Conservation (phyloP, 2,113 vertebrate species). For the Anhinga anhinga region DNA sequence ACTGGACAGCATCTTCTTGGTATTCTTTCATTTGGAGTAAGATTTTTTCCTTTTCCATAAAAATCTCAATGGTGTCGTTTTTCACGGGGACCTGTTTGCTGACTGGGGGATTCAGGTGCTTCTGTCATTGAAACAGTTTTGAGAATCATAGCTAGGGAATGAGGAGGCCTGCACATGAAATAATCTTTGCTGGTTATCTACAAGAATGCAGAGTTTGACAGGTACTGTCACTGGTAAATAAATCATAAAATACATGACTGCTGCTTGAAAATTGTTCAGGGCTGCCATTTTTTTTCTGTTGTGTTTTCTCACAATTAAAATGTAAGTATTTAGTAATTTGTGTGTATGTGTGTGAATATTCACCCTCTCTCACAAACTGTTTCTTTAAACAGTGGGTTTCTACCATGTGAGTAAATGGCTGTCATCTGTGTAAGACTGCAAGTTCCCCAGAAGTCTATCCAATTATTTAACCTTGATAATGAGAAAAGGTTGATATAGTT, state of each 20-base stretch:
- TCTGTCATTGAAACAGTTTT: neutral
- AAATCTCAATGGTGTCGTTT: fast-evolving
- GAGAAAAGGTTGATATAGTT: slow-evolving; percentile 46
- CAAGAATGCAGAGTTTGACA: neutral
- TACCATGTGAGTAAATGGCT: neutral
- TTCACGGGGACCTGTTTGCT: neutral
- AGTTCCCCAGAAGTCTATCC: slow-evolving; percentile 20
- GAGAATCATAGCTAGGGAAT: neutral
- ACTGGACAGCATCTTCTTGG: neutral
- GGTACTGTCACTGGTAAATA: neutral
- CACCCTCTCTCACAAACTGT: neutral
- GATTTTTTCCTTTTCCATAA: neutral
- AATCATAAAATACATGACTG: neutral
- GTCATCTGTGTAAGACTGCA: neutral
- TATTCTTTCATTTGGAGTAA: neutral
- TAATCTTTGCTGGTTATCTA: neutral
- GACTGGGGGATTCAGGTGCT: neutral
- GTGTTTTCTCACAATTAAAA: neutral
- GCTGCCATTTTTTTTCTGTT: neutral
- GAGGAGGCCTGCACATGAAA: neutral
- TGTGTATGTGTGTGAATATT: neutral
- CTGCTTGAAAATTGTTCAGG: neutral
- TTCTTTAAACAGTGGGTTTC: neutral
- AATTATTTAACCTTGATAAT: slow-evolving; percentile 65
- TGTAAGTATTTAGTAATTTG: neutral